Conservation (phyloP, 2,797 vertebrate species). For the Anomalospiza imberbis region DNA sequence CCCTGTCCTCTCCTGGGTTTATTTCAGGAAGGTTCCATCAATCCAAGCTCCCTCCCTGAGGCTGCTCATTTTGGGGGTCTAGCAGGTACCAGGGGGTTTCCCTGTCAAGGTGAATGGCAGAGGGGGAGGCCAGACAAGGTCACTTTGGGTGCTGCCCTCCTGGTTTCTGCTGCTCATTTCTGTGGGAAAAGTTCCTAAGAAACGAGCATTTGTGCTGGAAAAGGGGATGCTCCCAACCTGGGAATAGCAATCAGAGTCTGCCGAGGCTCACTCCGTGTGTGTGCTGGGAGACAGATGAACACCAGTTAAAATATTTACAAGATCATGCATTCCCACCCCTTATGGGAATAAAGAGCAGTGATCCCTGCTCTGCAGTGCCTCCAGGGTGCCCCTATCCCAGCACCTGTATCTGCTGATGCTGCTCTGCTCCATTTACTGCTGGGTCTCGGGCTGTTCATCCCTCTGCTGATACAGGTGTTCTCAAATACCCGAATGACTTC, state of each 20-base stretch:
- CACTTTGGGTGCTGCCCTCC: not conserved
- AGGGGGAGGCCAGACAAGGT: not conserved
- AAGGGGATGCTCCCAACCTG: not conserved
- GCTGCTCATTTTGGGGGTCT: not conserved
- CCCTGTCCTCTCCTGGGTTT: not conserved
- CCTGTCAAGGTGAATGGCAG: not conserved
- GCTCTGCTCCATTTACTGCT: not conserved
- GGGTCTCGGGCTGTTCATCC: not conserved
- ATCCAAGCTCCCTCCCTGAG: not conserved
- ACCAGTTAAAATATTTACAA: not conserved
- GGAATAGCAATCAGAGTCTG: not conserved
- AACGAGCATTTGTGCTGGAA: not conserved
- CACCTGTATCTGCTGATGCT: not conserved
- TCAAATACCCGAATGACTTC: not conserved
- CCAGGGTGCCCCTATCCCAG: not conserved
- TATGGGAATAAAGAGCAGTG: not conserved
- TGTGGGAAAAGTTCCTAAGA: not conserved
- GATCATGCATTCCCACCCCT: not conserved
- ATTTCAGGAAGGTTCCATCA: not conserved
- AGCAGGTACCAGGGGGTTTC: fast-evolving
- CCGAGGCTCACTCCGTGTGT: fast-evolving
- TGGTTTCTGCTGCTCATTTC: not conserved
- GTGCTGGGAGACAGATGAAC: not conserved
- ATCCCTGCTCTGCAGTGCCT: not conserved
- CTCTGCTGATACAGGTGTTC: not conserved